Percentiles rank a stretch among this genome's conserved stretches.
Evolutionary conservation across 2,888 invertebrate species (phyloP).

Genomic region (Xanthia icteritia): DNA sequence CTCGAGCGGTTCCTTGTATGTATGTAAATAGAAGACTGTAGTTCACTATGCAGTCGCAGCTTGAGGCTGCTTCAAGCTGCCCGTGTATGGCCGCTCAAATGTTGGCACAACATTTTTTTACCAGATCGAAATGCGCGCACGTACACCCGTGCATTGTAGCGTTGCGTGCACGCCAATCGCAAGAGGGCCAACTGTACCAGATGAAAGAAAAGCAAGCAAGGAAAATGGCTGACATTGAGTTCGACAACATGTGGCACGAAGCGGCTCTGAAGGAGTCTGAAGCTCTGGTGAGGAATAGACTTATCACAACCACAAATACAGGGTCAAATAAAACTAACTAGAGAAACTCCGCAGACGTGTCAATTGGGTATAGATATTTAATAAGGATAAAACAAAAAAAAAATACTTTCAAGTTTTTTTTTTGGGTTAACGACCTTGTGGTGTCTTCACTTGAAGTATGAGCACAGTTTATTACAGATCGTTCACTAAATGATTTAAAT

Average conservation of each 20-base stretch:
- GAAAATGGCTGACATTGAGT: conserved; percentile 88
- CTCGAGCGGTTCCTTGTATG: too few species aligned
- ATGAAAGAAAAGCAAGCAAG: conserved; percentile 90
- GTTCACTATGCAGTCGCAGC: too few species aligned
- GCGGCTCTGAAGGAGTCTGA: conserved; percentile 90
- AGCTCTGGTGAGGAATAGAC: conserved; percentile 80
- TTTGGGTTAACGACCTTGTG: too few species aligned
- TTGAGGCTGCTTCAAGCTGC: too few species aligned
- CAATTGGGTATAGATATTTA: not conserved
- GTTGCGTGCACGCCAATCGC: conserved; percentile 87
- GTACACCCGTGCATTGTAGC: conserved; percentile 80
- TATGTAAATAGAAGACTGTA: too few species aligned
- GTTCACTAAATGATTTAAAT: too few species aligned
- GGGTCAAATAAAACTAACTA: too few species aligned
- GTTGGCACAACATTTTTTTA: not conserved
- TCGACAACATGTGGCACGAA: conserved; percentile 91
- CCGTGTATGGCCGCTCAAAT: too few species aligned
- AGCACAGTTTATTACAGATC: too few species aligned
- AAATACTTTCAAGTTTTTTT: too few species aligned
- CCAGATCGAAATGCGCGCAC: conserved; percentile 86
- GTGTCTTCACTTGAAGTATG: too few species aligned
- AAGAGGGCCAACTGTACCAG: conserved; percentile 90
- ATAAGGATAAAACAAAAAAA: too few species aligned
- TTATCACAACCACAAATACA: not conserved
- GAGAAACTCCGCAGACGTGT: not conserved